Conservation (phyloP, 1,140 invertebrate genomes). For the Zaprionus ghesquierei region DNA sequence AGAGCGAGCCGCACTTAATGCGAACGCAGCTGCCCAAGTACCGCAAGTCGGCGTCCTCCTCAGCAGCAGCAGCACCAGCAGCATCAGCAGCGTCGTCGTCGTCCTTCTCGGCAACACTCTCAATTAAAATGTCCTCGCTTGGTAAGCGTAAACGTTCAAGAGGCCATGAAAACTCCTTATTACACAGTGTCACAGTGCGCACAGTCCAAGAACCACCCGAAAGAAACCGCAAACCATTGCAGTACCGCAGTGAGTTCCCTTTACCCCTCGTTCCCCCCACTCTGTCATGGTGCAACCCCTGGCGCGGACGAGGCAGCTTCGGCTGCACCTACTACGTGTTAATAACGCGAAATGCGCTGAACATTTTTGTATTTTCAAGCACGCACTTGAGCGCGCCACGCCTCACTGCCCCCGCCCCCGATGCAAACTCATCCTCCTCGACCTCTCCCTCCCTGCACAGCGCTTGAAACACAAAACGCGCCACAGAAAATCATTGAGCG, state of each 20-base stretch:
- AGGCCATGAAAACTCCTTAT: constrained; percentile 81
- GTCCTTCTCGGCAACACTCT: constrained; percentile 73
- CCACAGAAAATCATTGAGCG: constrained; percentile 66
- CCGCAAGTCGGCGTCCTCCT: constrained; percentile 41
- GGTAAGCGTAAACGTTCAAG: constrained; percentile 79
- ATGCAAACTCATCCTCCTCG: neutral
- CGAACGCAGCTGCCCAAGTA: constrained; percentile 73
- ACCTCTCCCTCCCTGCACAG: neutral
- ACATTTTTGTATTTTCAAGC: constrained; percentile 74
- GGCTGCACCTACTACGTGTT: constrained; percentile 72
- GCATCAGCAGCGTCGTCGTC: constrained; percentile 4
- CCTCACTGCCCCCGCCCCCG: constrained; percentile 50
- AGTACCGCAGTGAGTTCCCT: constrained; percentile 1
- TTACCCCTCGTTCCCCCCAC: constrained; percentile 5
- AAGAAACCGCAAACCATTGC: constrained; percentile 14
- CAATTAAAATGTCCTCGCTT: constrained; percentile 81
- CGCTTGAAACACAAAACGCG: constrained; percentile 47
- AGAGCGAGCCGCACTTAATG: constrained; percentile 60
- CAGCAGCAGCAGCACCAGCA: neutral
- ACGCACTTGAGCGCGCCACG: constrained; percentile 63
- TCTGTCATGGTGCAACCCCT: constrained; percentile 10
- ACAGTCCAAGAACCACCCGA: constrained; percentile 15
- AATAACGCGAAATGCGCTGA: constrained; percentile 79
- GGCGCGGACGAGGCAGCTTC: neutral
- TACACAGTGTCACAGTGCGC: constrained; percentile 62